Percentiles rank a stretch among this genome's conserved stretches.
Conservation (phyloP, 2,797 vertebrate species). For the Alca torda region DNA sequence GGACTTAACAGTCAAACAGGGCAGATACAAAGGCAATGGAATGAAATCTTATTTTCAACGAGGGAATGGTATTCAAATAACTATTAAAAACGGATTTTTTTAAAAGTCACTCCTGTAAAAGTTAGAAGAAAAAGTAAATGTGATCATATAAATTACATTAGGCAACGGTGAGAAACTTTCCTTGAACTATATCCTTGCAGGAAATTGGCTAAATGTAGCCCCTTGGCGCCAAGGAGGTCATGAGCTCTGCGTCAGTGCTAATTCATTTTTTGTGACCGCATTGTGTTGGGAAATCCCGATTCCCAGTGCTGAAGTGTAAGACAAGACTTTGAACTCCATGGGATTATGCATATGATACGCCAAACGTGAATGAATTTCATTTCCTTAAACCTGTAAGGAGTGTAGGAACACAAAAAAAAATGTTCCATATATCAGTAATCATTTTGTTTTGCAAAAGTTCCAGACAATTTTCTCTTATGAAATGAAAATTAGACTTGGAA, state of each 20-base stretch:
- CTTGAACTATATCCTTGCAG: constrained; percentile 64
- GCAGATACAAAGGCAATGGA: constrained; percentile 13
- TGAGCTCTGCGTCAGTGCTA: constrained; percentile 52
- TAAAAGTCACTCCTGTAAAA: background rate
- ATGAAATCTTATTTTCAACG: constrained; percentile 3
- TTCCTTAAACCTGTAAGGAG: background rate
- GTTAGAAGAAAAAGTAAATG: constrained; percentile 13
- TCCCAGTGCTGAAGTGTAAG: constrained; percentile 30
- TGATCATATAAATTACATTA: constrained; percentile 36
- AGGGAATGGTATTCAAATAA: background rate
- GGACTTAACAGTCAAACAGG: constrained; percentile 33
- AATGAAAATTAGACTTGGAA: background rate
- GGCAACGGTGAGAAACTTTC: constrained; percentile 47
- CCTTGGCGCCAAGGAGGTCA: constrained; percentile 54
- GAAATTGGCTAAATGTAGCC: constrained; percentile 63
- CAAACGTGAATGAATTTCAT: background rate
- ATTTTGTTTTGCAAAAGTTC: background rate
- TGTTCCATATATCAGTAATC: background rate
- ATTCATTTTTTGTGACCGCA: background rate
- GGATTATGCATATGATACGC: background rate
- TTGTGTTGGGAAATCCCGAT: constrained; percentile 52
- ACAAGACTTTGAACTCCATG: constrained; percentile 41
- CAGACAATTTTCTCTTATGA: background rate
- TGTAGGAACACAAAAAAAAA: background rate
- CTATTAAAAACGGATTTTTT: background rate